Conservation (phyloP, 2,797 vertebrate species). For the Acanthopagrus latus region DNA sequence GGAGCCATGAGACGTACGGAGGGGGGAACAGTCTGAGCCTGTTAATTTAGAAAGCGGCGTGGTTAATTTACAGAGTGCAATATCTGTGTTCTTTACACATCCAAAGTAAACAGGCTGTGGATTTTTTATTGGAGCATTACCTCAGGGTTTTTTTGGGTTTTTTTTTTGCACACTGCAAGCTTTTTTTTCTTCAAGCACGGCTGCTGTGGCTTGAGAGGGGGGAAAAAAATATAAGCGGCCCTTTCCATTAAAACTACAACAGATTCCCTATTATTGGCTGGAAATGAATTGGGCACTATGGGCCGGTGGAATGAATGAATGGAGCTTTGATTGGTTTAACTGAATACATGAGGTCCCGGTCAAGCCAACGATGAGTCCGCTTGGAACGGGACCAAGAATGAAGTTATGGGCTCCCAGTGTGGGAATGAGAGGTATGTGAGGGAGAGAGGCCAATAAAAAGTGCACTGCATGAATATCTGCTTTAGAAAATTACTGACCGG, state of each 20-base stretch:
- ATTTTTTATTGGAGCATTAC: slow-evolving; percentile 67
- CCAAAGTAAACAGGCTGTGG: slow-evolving; percentile 72
- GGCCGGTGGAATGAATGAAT: slow-evolving; percentile 66
- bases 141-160: slow-evolving; percentile 40
- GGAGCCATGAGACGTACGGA: slow-evolving; percentile 31
- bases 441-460: slow-evolving; percentile 10
- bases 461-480: slow-evolving; percentile 6
- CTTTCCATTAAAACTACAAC: slow-evolving; percentile 70
- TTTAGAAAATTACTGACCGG: neutral
- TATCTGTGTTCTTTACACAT: slow-evolving; percentile 65
- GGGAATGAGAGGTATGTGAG: slow-evolving; percentile 63
- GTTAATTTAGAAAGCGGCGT: slow-evolving; percentile 58
- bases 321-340: slow-evolving; percentile 76
- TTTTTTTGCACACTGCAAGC: slow-evolving; percentile 4
- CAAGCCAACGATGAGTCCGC: slow-evolving; percentile 54
- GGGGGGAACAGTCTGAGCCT: slow-evolving; percentile 61
- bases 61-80: slow-evolving; percentile 64
- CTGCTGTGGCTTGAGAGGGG: slow-evolving; percentile 20
- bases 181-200: slow-evolving; percentile 17
- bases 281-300: slow-evolving; percentile 72
- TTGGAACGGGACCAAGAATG: slow-evolving; percentile 67
- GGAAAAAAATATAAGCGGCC: slow-evolving; percentile 11
- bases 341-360: slow-evolving; percentile 70
- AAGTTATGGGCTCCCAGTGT: slow-evolving; percentile 60
- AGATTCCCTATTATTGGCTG: slow-evolving; percentile 72